These are phyloP conservation scores for Polyommatus iphigenia DNA, from an alignment of 2,888 invertebrate species.

Conservation along the genomic window DNA sequence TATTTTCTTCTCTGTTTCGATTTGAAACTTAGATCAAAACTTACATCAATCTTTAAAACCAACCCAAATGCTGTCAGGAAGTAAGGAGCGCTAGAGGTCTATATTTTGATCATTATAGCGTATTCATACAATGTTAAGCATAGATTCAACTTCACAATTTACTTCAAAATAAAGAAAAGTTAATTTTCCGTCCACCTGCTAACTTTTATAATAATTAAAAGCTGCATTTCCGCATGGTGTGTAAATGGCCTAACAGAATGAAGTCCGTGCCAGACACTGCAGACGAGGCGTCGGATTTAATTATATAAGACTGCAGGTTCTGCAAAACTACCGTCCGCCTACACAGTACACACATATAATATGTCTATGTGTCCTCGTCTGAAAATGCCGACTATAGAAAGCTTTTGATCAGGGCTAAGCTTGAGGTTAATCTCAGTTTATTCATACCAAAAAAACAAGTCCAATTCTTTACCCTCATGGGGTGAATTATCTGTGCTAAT, in stretches of 20 bases:
- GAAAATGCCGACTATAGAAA: background rate
- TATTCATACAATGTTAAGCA: background rate
- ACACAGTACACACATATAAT: background rate
- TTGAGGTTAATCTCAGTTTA: background rate
- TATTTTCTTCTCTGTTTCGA: background rate
- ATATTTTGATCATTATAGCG: too few relatives aligned
- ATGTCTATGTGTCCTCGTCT: background rate
- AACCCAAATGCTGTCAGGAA: too few relatives aligned
- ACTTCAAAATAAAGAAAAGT: background rate
- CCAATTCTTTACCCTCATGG: too few relatives aligned
- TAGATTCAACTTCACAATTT: background rate
- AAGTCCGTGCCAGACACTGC: slow-evolving; percentile 12
- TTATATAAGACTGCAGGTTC: slow-evolving; percentile 23
- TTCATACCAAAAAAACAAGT: background rate
- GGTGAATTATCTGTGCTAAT: too few relatives aligned
- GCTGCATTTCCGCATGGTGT: background rate
- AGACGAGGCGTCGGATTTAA: background rate
- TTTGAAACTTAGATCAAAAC: background rate
- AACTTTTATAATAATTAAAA: background rate
- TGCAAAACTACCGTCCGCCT: slow-evolving; percentile 6
- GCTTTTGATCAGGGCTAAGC: background rate
- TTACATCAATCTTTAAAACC: too few relatives aligned
- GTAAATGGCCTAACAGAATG: background rate
- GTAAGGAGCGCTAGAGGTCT: too few relatives aligned
- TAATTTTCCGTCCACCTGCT: background rate